Base-by-base conservation (phyloP, 2,797 vertebrate species). In the Enteromius afrohamiltoni region DNA sequence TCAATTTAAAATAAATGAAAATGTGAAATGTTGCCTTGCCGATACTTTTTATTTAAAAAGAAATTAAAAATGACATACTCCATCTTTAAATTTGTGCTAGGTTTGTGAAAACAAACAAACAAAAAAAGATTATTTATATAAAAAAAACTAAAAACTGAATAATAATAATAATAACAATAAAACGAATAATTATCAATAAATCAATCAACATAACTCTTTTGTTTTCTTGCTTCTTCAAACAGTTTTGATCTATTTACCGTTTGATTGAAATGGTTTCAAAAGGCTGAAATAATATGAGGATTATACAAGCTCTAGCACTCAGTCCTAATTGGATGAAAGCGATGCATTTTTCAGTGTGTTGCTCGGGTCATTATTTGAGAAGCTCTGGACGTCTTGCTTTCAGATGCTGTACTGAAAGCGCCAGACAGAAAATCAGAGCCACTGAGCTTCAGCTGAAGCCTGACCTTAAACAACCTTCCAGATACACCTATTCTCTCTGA, bases 391-490 rank as follows among this genome's bases (percentile, higher is more conserved):
- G 11, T 74, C 49, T 74, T 74, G 29, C 49, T 34, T 74, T 53
- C 49, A 53, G 71, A 49, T 8, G 71, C 21, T 53, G 49, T 53
- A 34, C 64, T 62, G 55, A 62, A 77, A 49, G 60, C 34, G 10
- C 47, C 16, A 31, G 53, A 51, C 9, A 53, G 65, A 21, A 70
- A 79, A 79, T 4, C 17, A 11, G 60, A 55, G 74, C 17, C 42
- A 64, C 79, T 42, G n/a, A 21, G 29, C 29, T 51, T 71, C 26
- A 64, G 21, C 13, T 26, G 31, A 51, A 40, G 4, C 11, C 47
- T 69, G 79, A 79, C 68, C 69, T 55, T 85, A 62, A 75, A 42
- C 7, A 13, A 45, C 45, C 55, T 29, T 49, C 69, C 55, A 73
- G 62, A 51, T 55, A 78, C 47, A 81, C 21, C 37, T 80, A 71